A percentile compares a stretch with the other conserved stretches of the same genome.
Conservation (phyloP, 2,113 vertebrate species). For the Megaptera novaeangliae region DNA sequence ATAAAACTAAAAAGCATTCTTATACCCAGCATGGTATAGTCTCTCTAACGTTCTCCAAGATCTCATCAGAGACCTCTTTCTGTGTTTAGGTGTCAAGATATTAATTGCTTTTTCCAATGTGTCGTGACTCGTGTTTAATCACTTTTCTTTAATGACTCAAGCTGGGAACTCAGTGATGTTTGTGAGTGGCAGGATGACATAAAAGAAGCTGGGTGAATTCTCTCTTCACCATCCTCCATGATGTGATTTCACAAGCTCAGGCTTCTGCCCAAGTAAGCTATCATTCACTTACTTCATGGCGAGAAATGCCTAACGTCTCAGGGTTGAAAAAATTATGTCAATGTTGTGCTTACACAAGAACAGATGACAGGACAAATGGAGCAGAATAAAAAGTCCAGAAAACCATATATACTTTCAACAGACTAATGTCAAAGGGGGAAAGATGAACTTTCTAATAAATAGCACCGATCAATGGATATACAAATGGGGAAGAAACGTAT, state of each 20-base stretch:
- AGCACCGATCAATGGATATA: neutral
- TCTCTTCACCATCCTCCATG: conserved; percentile 52
- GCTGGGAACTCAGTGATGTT: conserved; percentile 47
- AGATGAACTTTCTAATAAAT: neutral
- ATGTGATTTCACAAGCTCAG: conserved; percentile 56
- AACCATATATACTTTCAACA: neutral
- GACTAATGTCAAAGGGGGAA: neutral
- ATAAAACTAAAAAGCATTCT: neutral
- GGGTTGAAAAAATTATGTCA: conserved; percentile 26
- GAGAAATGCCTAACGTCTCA: conserved; percentile 14
- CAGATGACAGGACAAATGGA: neutral
- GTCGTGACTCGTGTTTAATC: conserved; percentile 41
- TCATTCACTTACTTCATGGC: conserved; percentile 49
- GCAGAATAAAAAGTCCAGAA: neutral
- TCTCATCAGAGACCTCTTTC: neutral
- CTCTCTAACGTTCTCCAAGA: neutral
- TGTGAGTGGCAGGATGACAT: neutral
- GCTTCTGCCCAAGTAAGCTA: conserved; percentile 50
- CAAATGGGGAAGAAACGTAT: neutral
- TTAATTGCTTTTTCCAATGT: conserved; percentile 20
- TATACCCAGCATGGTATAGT: too few relatives aligned
- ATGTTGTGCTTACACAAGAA: neutral
- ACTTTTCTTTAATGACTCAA: conserved; percentile 40
- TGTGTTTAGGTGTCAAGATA: conserved; percentile 31
- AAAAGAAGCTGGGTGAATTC: conserved; percentile 43